phyloP scores from a whole-genome alignment of 2,113 vertebrate species.

The Formicarius rufipectus region DNA sequence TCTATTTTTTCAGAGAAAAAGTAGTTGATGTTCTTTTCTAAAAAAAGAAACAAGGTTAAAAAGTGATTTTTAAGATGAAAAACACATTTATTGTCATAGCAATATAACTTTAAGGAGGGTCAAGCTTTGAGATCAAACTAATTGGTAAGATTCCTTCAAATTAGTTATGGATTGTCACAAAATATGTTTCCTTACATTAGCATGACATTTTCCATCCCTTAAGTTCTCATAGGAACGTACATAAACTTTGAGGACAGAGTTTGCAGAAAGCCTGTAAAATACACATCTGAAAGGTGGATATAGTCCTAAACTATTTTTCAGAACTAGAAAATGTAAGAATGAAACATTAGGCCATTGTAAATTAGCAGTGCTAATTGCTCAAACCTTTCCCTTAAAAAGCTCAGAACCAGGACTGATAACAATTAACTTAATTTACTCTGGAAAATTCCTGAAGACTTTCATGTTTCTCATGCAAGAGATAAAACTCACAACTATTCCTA shows the following conservation, averaged over 20 bases:
- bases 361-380: background rate
- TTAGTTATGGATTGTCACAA: conserved; percentile 21
- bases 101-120: background rate
- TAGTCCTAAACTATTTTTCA: conserved; percentile 1
- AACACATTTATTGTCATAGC: background rate
- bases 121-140: conserved; percentile 2
- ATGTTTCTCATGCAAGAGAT: conserved; percentile 7
- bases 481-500: background rate
- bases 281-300: background rate
- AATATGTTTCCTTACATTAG: conserved; percentile 24
- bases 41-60: background rate
- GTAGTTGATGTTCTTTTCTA: background rate
- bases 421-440: conserved; percentile 31
- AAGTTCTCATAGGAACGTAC: background rate
- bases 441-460: background rate
- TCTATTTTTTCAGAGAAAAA: background rate
- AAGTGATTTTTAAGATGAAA: background rate
- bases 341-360: background rate
- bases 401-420: background rate
- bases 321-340: background rate
- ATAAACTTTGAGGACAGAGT: background rate
- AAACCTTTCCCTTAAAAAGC: background rate
- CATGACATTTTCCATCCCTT: background rate
- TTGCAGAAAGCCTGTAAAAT: conserved; percentile 35
- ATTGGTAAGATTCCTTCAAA: conserved; percentile 4